phyloP scores from a whole-genome alignment of 2,888 invertebrate species.

The Diaprepes abbreviatus region DNA sequence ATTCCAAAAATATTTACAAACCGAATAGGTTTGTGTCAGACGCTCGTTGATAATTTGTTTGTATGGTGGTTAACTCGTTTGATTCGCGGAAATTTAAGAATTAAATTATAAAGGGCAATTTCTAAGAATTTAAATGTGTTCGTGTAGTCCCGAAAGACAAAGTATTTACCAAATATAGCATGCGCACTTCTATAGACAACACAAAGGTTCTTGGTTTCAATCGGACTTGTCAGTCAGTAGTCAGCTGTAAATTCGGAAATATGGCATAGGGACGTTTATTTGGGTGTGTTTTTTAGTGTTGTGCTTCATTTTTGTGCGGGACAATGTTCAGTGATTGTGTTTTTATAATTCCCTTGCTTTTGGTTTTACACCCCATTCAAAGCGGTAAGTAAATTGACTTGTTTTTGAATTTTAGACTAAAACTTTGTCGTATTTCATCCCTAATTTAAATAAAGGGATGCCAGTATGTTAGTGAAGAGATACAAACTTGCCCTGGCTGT shows the following conservation, averaged over 20 bases:
- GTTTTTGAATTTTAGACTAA: background rate
- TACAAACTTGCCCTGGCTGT: too few species aligned
- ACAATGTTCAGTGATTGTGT: slow-evolving; percentile 51
- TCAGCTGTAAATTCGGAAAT: slow-evolving; percentile 49
- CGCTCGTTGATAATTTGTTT: background rate
- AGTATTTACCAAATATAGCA: slow-evolving; percentile 40
- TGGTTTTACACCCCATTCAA: slow-evolving; percentile 78
- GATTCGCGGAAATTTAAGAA: background rate
- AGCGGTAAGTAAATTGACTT: slow-evolving; percentile 72
- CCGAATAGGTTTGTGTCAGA: background rate
- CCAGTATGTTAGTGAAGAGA: background rate
- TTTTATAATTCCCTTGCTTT: slow-evolving; percentile 76
- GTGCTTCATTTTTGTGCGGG: slow-evolving; percentile 38
- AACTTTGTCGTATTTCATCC: background rate
- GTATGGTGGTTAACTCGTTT: too few species aligned
- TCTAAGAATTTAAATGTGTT: slow-evolving; percentile 7
- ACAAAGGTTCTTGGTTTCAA: slow-evolving; percentile 45
- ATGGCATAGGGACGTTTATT: slow-evolving; percentile 47
- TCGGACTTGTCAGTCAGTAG: slow-evolving; percentile 44
- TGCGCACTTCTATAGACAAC: slow-evolving; percentile 40
- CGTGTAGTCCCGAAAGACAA: slow-evolving; percentile 5
- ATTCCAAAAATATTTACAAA: slow-evolving; percentile 42
- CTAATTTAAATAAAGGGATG: background rate
- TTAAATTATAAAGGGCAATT: background rate
- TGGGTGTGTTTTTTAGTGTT: slow-evolving; percentile 46